Evolutionary conservation across 2,113 vertebrate genomes (phyloP).

Genomic region (Cynocephalus volans): DNA sequence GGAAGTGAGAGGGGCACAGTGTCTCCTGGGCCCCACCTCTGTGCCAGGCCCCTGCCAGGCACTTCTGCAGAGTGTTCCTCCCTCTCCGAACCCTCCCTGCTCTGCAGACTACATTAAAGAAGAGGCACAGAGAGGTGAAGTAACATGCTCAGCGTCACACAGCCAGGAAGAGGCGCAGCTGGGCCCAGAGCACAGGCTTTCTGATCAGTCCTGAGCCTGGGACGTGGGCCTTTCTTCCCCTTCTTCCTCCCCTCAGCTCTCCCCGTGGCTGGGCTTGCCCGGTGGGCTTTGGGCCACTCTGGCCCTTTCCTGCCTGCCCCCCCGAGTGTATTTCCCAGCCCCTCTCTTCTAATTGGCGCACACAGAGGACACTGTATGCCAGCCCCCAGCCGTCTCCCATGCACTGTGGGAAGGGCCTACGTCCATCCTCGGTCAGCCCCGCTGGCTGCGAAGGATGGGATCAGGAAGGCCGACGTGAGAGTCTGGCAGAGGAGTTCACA

Average conservation of each 20-base stretch:
- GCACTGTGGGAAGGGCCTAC: neutral
- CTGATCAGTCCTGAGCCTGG: neutral
- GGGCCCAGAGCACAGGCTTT: neutral
- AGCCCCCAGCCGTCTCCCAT: rapidly evolving
- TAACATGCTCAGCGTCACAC: neutral
- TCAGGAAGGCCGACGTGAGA: neutral
- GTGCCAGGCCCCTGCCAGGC: neutral
- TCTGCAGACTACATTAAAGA: neutral
- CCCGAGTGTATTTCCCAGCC: neutral
- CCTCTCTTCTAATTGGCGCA: neutral
- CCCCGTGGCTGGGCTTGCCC: rapidly evolving
- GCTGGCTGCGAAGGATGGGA: neutral
- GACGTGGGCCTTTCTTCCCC: rapidly evolving
- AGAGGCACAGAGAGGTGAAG: neutral
- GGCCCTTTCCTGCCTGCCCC: neutral
- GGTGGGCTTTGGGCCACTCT: neutral
- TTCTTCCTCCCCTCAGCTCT: too few relatives aligned
- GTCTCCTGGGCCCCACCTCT: neutral
- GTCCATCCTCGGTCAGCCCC: neutral
- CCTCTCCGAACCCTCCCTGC: neutral
- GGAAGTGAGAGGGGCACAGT: rapidly evolving
- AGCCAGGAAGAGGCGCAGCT: rapidly evolving
- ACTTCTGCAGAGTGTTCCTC: neutral
- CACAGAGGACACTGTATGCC: neutral
- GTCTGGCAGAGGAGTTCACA: neutral